Evolutionary conservation across 2,113 vertebrate genomes (phyloP).

Genomic region (Tricholaema leucomelas): DNA sequence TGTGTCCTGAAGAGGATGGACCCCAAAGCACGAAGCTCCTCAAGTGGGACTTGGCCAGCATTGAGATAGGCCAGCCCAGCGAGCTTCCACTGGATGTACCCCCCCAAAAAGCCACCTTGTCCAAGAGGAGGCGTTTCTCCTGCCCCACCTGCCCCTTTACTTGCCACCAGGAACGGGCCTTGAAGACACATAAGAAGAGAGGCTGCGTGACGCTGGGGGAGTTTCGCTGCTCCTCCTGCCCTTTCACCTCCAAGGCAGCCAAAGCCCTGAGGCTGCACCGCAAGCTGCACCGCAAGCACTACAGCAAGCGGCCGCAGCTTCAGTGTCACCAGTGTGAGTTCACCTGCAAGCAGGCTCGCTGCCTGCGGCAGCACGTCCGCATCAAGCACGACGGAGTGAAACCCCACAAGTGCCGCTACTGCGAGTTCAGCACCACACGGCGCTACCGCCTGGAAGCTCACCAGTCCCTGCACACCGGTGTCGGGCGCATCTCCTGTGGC

Average conservation of each 20-base stretch:
- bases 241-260: slow-evolving; percentile 77
- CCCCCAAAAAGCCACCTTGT: not conserved
- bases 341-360: slow-evolving; percentile 86
- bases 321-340: slow-evolving; percentile 78
- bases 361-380: slow-evolving; percentile 83
- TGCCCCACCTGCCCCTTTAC: slow-evolving; percentile 85
- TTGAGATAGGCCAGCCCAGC: not conserved
- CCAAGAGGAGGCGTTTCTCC: slow-evolving; percentile 71
- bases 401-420: slow-evolving; percentile 84
- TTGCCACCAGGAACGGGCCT: slow-evolving; percentile 82
- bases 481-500: slow-evolving; percentile 86
- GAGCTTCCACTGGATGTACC: not conserved
- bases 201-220: slow-evolving; percentile 79
- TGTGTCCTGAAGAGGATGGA: not conserved
- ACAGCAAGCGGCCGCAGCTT: slow-evolving; percentile 58
- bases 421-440: slow-evolving; percentile 87
- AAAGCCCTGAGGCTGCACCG: slow-evolving; percentile 78
- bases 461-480: slow-evolving; percentile 88
- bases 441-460: slow-evolving; percentile 91
- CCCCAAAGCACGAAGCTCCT: not conserved
- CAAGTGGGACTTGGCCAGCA: rapidly evolving
- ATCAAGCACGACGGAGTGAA: slow-evolving; percentile 86
- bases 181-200: slow-evolving; percentile 81
- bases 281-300: slow-evolving; percentile 70
- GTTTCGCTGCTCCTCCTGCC: slow-evolving; percentile 79